Evolutionary conservation across 2,888 invertebrate genomes (phyloP).

Genomic region (Cheilosia grossa): DNA sequence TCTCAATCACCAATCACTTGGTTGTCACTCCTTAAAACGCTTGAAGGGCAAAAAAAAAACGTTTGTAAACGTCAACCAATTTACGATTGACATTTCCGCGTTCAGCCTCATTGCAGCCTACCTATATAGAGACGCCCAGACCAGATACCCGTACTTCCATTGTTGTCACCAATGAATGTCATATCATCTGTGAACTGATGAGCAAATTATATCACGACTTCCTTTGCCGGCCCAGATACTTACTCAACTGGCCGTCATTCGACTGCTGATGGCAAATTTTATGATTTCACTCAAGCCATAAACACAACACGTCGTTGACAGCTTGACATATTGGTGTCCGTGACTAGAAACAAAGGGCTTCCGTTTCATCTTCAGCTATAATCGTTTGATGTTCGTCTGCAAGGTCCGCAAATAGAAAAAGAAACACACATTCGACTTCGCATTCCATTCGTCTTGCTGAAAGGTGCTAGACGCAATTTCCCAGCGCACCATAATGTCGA

Average conservation of each 20-base stretch:
- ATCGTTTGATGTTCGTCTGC: constrained; percentile 35
- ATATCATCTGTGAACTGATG: constrained; percentile 45
- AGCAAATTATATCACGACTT: constrained; percentile 68
- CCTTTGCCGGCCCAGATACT: constrained; percentile 37
- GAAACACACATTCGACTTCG: constrained; percentile 1
- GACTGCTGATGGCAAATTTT: constrained; percentile 56
- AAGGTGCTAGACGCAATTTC: constrained; percentile 37
- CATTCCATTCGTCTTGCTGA: constrained; percentile 26
- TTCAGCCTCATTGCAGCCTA: too few relatives aligned
- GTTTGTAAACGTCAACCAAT: constrained; percentile 49
- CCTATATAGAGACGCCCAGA: constrained; percentile 16
- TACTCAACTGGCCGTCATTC: constrained; percentile 3
- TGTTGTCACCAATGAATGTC: constrained; percentile 44
- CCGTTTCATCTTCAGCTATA: constrained; percentile 48
- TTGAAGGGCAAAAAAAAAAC: constrained; percentile 6
- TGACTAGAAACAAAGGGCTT: constrained; percentile 64
- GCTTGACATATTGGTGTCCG: constrained; percentile 68
- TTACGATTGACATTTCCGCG: constrained; percentile 65
- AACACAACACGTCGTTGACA: constrained; percentile 69
- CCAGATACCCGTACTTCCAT: constrained; percentile 38
- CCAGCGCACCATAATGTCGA: constrained; percentile 38
- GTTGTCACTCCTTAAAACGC: neutral
- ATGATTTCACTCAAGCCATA: constrained; percentile 71
- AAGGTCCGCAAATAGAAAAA: constrained; percentile 12
- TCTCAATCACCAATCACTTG: constrained; percentile 27